Evolutionary conservation across 35 echinoderm and acorn worm species (phyloP).

Genomic region (Ptychodera flava): DNA sequence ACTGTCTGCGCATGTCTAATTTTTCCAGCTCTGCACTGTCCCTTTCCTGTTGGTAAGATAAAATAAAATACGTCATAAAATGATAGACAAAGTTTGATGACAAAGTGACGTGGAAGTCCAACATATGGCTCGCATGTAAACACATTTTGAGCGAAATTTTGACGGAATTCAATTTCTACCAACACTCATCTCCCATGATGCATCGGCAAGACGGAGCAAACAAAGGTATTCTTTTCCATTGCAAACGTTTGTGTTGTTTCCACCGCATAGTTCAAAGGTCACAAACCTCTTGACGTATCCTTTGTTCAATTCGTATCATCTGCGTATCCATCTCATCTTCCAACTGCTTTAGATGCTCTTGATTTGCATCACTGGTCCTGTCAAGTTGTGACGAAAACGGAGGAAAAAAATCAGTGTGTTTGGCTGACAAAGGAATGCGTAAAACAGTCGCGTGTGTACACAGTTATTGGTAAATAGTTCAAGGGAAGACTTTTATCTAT

Average conservation of each 20-base stretch:
- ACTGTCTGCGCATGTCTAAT: conserved; percentile 50
- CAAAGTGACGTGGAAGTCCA: background rate
- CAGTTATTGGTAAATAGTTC: background rate
- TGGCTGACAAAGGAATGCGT: no score
- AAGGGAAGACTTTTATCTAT: background rate
- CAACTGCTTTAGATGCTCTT: conserved; percentile 62
- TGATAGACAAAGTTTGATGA: background rate
- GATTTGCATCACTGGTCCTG: conserved; percentile 68
- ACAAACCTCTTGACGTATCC: conserved; percentile 65
- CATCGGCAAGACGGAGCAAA: no score
- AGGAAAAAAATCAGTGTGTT: no score
- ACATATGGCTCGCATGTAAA: background rate
- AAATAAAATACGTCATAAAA: background rate
- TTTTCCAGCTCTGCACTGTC: conserved; percentile 57
- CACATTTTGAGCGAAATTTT: background rate
- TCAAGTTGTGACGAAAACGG: no score
- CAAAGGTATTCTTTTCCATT: no score
- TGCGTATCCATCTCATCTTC: conserved; percentile 80
- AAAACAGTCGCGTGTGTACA: no score
- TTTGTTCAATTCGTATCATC: conserved; percentile 43
- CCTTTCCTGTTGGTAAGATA: conserved; percentile 43
- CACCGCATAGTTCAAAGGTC: no score
- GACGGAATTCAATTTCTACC: background rate
- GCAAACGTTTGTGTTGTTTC: no score
- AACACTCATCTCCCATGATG: no score